These are phyloP conservation scores for Eupithecia vulgata DNA, from an alignment of 2,888 invertebrate species.

Conservation along the genomic window DNA sequence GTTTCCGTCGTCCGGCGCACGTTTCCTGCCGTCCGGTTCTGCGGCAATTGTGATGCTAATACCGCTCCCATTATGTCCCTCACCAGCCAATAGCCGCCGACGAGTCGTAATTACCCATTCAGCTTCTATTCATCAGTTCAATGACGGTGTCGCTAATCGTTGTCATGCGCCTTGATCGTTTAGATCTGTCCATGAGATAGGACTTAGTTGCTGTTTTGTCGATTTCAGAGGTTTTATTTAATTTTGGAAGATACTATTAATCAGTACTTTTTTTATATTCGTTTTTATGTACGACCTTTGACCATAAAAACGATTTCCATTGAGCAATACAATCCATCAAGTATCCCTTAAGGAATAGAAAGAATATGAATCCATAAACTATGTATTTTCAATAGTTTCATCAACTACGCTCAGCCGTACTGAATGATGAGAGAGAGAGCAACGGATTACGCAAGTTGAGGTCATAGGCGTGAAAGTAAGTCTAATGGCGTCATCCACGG, in stretches of 20 bases:
- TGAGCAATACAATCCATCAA: not conserved
- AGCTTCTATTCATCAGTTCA: constrained; percentile 21
- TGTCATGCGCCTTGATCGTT: constrained; percentile 3
- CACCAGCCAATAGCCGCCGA: constrained; percentile 44
- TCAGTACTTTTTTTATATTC: not conserved
- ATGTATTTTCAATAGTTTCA: constrained; percentile 1
- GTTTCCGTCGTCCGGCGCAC: constrained; percentile 41
- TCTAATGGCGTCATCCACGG: constrained; percentile 38
- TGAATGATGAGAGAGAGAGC: constrained; percentile 16
- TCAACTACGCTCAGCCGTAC: not conserved
- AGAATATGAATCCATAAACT: not conserved
- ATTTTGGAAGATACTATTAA: not conserved
- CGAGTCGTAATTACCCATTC: constrained; percentile 47
- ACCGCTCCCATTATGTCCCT: constrained; percentile 62
- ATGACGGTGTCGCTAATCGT: constrained; percentile 14
- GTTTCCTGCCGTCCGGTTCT: constrained; percentile 48
- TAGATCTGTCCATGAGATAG: constrained; percentile 2
- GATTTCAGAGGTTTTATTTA: not conserved
- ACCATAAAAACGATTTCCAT: not conserved
- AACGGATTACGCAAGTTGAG: constrained; percentile 29
- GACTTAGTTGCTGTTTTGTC: not conserved
- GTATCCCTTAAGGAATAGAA: not conserved
- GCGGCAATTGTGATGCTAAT: constrained; percentile 64
- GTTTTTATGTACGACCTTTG: not conserved
- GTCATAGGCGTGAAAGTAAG: constrained; percentile 41